Percentiles rank a stretch among this genome's conserved stretches.
Evolutionary conservation across 2,113 vertebrate species (phyloP).

Genomic region (Deroptyus accipitrinus): DNA sequence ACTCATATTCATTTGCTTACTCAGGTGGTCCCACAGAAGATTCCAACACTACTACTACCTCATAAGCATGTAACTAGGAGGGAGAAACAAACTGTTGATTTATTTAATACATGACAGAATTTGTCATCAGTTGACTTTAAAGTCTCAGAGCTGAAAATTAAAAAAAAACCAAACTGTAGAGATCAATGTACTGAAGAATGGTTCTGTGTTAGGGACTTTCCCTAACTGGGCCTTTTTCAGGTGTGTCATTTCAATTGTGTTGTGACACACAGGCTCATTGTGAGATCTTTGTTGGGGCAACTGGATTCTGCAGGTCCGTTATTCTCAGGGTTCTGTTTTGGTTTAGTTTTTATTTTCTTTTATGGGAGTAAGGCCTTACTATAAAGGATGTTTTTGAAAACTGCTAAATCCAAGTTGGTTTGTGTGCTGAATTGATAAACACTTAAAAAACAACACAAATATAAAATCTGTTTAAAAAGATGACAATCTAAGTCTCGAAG

Average conservation of each 20-base stretch:
- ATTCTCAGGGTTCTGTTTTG: not conserved
- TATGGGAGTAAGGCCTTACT: not conserved
- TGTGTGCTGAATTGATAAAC: not conserved
- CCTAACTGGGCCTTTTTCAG: not conserved
- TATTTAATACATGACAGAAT: not conserved
- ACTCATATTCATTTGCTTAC: not conserved
- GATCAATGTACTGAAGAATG: not conserved
- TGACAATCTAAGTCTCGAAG: not conserved
- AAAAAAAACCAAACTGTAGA: not conserved
- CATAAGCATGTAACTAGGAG: not conserved
- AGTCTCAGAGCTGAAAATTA: not conserved
- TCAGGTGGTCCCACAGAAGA: not conserved
- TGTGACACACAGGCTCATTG: not conserved
- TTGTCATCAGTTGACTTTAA: not conserved
- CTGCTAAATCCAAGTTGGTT: not conserved
- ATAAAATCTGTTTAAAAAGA: slow-evolving; percentile 3
- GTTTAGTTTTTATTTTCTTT: not conserved
- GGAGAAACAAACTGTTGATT: not conserved
- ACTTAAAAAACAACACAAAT: not conserved
- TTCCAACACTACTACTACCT: not conserved
- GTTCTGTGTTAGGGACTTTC: not conserved
- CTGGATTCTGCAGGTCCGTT: not conserved
- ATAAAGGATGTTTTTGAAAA: not conserved
- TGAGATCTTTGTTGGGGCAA: not conserved
- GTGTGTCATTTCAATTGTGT: not conserved